These are phyloP conservation scores for Meteorus colon DNA, from an alignment of 2,888 invertebrate genomes.

Conservation along the genomic window DNA sequence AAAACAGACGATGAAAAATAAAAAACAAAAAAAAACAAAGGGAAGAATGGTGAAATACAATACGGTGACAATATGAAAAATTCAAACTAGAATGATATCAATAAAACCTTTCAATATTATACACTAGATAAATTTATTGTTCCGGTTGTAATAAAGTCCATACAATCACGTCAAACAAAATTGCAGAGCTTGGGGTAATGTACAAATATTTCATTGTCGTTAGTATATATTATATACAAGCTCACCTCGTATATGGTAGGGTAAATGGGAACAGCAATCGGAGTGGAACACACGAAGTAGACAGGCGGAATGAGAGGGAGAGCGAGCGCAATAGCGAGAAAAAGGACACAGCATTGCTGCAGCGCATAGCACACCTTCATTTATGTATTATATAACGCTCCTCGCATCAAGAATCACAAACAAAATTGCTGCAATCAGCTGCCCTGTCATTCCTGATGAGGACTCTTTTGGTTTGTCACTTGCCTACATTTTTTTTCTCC, in stretches of 20 bases:
- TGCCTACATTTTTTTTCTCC: not conserved
- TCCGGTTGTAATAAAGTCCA: too few relatives aligned
- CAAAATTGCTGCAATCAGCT: constrained; percentile 41
- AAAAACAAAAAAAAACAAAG: not conserved
- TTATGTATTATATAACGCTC: constrained; percentile 30
- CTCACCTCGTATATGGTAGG: not conserved
- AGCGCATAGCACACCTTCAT: constrained; percentile 19
- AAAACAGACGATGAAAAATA: not conserved
- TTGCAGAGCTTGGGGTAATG: constrained; percentile 7
- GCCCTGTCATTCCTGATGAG: constrained; percentile 39
- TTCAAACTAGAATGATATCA: not conserved
- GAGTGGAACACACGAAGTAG: constrained; percentile 30
- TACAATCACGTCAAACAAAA: not conserved
- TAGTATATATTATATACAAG: not conserved
- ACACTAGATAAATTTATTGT: not conserved
- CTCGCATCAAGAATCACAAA: constrained; percentile 17
- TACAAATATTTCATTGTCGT: constrained; percentile 15
- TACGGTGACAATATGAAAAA: not conserved
- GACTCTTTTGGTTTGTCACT: constrained; percentile 20
- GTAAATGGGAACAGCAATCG: constrained; percentile 27
- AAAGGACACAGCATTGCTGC: constrained; percentile 19
- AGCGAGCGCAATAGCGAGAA: constrained; percentile 16
- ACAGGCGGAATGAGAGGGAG: not conserved
- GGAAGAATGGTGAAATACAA: not conserved
- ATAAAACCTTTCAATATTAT: not conserved